These are phyloP conservation scores for Eidolon helvum DNA, from an alignment of 2,113 vertebrate genomes.

Conservation along the genomic window DNA sequence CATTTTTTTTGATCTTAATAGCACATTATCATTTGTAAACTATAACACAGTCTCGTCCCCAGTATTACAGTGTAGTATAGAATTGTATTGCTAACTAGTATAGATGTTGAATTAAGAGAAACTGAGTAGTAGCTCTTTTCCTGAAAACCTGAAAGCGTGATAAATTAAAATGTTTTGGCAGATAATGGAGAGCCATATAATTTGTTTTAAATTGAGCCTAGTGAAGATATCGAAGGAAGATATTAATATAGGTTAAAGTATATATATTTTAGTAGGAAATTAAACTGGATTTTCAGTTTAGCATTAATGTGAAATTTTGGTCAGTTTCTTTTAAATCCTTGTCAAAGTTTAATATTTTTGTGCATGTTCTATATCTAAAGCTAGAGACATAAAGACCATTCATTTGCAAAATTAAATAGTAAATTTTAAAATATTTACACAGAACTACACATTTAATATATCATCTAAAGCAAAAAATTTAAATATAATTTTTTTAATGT, in stretches of 20 bases:
- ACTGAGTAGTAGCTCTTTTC: not conserved
- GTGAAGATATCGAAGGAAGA: conserved; percentile 6
- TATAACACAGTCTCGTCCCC: not conserved
- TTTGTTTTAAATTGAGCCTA: conserved; percentile 37
- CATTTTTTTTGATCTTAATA: not conserved
- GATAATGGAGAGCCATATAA: not conserved
- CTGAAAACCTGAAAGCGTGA: not conserved
- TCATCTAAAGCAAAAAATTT: conserved; percentile 32
- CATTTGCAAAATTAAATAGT: conserved; percentile 13
- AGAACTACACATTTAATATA: not conserved
- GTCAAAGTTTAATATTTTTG: not conserved
- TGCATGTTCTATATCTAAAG: not conserved
- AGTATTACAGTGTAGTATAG: not conserved
- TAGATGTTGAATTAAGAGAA: not conserved
- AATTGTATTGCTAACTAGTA: not conserved
- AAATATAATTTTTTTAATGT: not conserved
- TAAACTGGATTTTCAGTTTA: conserved; percentile 17
- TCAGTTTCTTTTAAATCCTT: not conserved
- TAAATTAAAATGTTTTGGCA: not conserved
- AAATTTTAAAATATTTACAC: not conserved
- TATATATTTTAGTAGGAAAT: not conserved
- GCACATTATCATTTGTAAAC: not conserved
- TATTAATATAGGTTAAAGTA: not conserved
- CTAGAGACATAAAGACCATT: not conserved
- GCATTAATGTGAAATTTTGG: not conserved